Percentiles rank a stretch among this genome's conserved stretches.
Conservation (phyloP, 2,888 invertebrate species). For the Leptinotarsa juncta region DNA sequence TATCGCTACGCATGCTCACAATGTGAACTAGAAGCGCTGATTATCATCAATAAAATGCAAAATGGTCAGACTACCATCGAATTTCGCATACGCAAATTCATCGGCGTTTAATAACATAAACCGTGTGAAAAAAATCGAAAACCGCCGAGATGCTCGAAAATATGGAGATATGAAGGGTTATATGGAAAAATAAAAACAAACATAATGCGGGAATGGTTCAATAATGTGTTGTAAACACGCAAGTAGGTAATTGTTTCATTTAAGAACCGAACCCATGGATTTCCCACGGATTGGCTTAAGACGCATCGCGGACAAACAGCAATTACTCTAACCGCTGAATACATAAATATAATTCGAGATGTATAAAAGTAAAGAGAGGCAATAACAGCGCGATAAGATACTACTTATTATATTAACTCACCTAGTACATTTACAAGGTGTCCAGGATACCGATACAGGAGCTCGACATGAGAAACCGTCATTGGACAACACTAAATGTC, state of each 20-base stretch:
- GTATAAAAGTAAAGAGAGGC: constrained; percentile 34
- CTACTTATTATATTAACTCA: constrained; percentile 47
- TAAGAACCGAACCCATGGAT: constrained; percentile 60
- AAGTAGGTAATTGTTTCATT: constrained; percentile 67
- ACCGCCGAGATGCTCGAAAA: constrained; percentile 38
- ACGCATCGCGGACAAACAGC: constrained; percentile 58
- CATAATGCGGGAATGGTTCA: constrained; percentile 63
- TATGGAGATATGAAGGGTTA: constrained; percentile 50
- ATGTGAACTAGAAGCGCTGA: constrained; percentile 38
- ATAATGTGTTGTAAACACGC: constrained; percentile 67
- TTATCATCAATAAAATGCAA: constrained; percentile 41
- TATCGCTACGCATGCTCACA: constrained; percentile 38
- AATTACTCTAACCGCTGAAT: constrained; percentile 63
- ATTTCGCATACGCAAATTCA: constrained; percentile 37
- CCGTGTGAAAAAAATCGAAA: constrained; percentile 55
- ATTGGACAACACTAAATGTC: not conserved
- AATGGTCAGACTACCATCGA: constrained; percentile 26
- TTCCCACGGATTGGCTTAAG: constrained; percentile 64
- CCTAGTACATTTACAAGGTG: constrained; percentile 32
- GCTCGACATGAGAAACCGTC: constrained; percentile 26
- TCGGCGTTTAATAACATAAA: constrained; percentile 33
- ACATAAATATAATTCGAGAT: constrained; percentile 56
- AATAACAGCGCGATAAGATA: constrained; percentile 52
- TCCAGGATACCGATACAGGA: constrained; percentile 18
- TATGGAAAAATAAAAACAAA: constrained; percentile 65